Percentiles rank a stretch among this genome's conserved stretches.
Evolutionary conservation across 2,888 invertebrate species (phyloP).

Genomic region (Ennomos fuscantarius): DNA sequence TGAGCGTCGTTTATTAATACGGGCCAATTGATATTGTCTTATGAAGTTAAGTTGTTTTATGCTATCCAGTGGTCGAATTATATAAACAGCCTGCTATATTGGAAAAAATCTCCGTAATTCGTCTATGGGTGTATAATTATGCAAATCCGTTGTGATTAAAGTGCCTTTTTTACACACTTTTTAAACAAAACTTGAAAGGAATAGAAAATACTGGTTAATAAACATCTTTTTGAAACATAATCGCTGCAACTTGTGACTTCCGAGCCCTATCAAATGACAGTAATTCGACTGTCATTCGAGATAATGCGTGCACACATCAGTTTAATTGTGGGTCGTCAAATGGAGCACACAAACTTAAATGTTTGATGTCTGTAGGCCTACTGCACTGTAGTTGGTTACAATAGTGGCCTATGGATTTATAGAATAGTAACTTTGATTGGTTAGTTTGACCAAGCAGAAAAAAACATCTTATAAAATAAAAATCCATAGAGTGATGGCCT

Average conservation of each 20-base stretch:
- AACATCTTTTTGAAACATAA: constrained; percentile 1
- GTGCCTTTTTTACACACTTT: not conserved
- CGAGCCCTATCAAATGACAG: constrained; percentile 40
- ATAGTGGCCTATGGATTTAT: constrained; percentile 1
- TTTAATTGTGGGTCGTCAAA: constrained; percentile 60
- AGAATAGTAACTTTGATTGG: not conserved
- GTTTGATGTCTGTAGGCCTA: constrained; percentile 46
- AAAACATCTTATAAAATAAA: too few relatives aligned
- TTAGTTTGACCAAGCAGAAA: too few relatives aligned
- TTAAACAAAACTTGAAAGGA: too few relatives aligned
- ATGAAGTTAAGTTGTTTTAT: too few relatives aligned
- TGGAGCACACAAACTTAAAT: constrained; percentile 53
- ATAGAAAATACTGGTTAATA: too few relatives aligned
- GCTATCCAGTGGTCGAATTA: too few relatives aligned
- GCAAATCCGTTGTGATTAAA: not conserved
- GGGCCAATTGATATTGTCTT: too few relatives aligned
- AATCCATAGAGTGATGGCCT: too few relatives aligned
- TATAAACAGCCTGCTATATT: too few relatives aligned
- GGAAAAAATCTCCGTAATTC: too few relatives aligned
- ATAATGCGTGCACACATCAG: constrained; percentile 58
- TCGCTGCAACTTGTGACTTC: constrained; percentile 32
- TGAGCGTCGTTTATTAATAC: too few relatives aligned
- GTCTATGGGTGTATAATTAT: too few relatives aligned
- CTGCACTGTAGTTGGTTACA: constrained; percentile 13
- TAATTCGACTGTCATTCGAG: constrained; percentile 63